phyloP scores from a whole-genome alignment of 2,113 vertebrate genomes.

The Nematolebias whitei region DNA sequence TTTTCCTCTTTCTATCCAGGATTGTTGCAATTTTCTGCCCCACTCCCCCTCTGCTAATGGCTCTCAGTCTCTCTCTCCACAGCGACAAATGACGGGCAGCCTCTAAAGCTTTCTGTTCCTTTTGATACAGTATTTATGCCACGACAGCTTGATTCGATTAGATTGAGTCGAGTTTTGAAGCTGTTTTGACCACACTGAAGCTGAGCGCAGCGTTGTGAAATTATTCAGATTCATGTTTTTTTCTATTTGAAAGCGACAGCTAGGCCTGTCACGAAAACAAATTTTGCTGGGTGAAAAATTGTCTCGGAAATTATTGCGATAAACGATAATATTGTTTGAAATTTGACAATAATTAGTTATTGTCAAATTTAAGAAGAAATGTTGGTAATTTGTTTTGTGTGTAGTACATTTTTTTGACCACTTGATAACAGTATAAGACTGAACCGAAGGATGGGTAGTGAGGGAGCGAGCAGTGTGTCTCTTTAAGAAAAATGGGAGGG shows the following conservation, averaged over 20 bases:
- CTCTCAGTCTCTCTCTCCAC: constrained; percentile 82
- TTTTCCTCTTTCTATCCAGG: constrained; percentile 59
- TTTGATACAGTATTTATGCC: constrained; percentile 66
- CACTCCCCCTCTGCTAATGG: constrained; percentile 79
- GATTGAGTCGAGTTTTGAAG: constrained; percentile 55
- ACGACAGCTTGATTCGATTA: constrained; percentile 56
- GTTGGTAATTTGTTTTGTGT: too few relatives aligned
- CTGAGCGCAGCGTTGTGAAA: constrained; percentile 24
- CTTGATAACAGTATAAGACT: too few relatives aligned
- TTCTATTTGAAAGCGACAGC: constrained; percentile 59
- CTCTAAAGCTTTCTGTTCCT: constrained; percentile 78
- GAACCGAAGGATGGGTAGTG: too few relatives aligned
- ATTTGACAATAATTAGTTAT: too few relatives aligned
- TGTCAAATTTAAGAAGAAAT: too few relatives aligned
- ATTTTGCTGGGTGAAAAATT: too few relatives aligned
- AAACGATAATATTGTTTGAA: too few relatives aligned
- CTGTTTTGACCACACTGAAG: constrained; percentile 42
- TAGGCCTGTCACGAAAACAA: too few relatives aligned
- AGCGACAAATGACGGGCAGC: constrained; percentile 78
- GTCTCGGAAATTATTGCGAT: too few relatives aligned
- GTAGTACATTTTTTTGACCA: too few relatives aligned
- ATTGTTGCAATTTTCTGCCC: constrained; percentile 61
- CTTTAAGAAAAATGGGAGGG: too few relatives aligned
- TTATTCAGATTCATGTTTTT: constrained; percentile 42
- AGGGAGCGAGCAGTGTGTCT: too few relatives aligned